phyloP scores from a whole-genome alignment of 2,113 vertebrate species.

The Mystacornis crossleyi region DNA sequence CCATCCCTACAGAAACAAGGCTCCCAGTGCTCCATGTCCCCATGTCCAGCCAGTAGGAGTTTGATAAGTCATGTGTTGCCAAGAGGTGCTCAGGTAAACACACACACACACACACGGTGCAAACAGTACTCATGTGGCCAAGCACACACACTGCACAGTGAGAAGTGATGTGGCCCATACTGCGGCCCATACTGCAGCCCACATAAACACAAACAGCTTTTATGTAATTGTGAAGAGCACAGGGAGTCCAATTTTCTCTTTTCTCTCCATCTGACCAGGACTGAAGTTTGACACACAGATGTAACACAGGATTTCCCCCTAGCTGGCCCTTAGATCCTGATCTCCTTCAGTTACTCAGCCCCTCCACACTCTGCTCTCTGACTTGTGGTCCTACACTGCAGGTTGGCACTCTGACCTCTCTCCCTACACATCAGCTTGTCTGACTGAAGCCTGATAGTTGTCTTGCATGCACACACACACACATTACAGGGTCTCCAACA shows the following conservation, averaged over 20 bases:
- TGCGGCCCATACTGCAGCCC: fast-evolving
- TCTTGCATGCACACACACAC: not conserved
- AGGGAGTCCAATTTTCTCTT: not conserved
- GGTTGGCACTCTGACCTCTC: not conserved
- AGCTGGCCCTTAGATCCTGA: not conserved
- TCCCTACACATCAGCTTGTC: not conserved
- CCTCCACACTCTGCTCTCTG: not conserved
- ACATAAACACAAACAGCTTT: not conserved
- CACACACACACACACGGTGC: fast-evolving
- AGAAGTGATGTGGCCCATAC: not conserved
- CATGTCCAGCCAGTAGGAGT: not conserved
- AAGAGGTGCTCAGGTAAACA: not conserved
- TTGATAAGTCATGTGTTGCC: not conserved
- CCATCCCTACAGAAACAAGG: not conserved
- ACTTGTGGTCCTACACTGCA: not conserved
- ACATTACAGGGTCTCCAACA: not conserved
- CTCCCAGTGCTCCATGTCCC: fast-evolving
- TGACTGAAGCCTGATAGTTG: not conserved
- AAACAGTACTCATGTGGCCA: fast-evolving
- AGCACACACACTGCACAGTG: not conserved
- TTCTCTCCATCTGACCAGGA: not conserved
- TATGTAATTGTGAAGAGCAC: not conserved
- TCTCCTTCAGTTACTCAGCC: not conserved
- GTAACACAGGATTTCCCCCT: fast-evolving
- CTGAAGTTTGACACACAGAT: not conserved